These are phyloP conservation scores for Sebastes itinus DNA, from an alignment of 2,797 vertebrate genomes.

Conservation along the genomic window DNA sequence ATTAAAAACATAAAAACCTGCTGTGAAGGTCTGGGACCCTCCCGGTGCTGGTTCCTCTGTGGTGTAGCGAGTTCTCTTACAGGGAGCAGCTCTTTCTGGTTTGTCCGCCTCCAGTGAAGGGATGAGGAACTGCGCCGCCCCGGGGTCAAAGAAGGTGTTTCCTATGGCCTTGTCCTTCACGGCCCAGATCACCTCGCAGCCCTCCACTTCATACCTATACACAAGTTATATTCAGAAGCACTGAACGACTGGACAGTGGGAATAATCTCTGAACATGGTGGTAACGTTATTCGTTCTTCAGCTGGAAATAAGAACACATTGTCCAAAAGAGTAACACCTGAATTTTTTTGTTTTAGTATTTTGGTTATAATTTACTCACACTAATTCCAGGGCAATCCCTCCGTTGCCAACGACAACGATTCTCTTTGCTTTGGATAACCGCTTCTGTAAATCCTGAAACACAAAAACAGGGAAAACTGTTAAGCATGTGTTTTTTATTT, in stretches of 20 bases:
- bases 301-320: not conserved
- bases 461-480: slow-evolving; percentile 4
- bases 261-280: not conserved
- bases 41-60: slow-evolving; percentile 57
- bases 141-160: slow-evolving; percentile 95
- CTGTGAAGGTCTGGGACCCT: slow-evolving; percentile 61
- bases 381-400: slow-evolving; percentile 95
- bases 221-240: not conserved
- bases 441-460: slow-evolving; percentile 91
- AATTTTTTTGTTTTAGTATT: not conserved
- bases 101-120: slow-evolving; percentile 85
- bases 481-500: not conserved
- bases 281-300: not conserved
- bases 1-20: slow-evolving; percentile 50
- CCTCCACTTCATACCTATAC: slow-evolving; percentile 90
- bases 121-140: slow-evolving; percentile 94
- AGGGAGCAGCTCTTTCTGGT: slow-evolving; percentile 70
- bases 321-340: not conserved
- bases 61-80: slow-evolving; percentile 90
- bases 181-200: slow-evolving; percentile 96
- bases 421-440: slow-evolving; percentile 86
- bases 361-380: slow-evolving; percentile 82
- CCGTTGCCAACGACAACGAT: slow-evolving; percentile 94
- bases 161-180: slow-evolving; percentile 97
- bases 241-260: not conserved